These are phyloP conservation scores for Marasmarcha lunaedactyla DNA, from an alignment of 2,888 invertebrate species.

Conservation along the genomic window DNA sequence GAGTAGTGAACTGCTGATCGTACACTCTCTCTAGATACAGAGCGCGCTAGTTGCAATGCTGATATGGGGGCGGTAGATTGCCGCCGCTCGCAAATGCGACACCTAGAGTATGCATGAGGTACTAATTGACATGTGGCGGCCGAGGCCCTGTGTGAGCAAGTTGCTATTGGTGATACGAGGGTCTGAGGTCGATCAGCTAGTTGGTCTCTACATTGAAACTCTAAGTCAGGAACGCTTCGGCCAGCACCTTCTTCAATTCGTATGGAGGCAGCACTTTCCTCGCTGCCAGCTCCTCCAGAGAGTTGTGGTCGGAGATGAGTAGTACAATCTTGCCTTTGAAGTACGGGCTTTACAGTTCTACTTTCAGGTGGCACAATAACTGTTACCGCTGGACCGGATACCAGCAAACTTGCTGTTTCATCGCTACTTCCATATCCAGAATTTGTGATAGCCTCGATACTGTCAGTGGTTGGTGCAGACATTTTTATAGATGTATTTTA, in stretches of 20 bases:
- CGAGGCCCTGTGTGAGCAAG: conserved; percentile 72
- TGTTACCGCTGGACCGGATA: conserved; percentile 72
- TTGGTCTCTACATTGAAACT: conserved; percentile 78
- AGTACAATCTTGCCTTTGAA: conserved; percentile 89
- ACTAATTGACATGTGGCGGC: conserved; percentile 76
- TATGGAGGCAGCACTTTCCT: conserved; percentile 75
- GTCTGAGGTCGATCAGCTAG: conserved; percentile 63
- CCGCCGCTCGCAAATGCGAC: conserved; percentile 80
- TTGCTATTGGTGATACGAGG: conserved; percentile 67
- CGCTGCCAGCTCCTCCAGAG: conserved; percentile 80
- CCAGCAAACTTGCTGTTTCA: conserved; percentile 84
- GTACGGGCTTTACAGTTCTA: conserved; percentile 78
- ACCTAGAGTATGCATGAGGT: conserved; percentile 74
- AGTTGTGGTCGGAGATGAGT: conserved; percentile 80
- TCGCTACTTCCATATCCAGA: conserved; percentile 82
- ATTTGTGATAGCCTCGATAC: conserved; percentile 70
- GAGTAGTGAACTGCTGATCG: conserved; percentile 78
- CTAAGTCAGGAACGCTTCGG: conserved; percentile 85
- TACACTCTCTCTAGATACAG: conserved; percentile 86
- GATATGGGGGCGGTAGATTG: conserved; percentile 85
- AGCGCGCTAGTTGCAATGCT: conserved; percentile 82
- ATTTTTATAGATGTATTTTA: conserved; percentile 37
- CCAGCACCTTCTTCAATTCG: conserved; percentile 77
- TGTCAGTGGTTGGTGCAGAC: conserved; percentile 64
- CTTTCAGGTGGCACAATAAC: conserved; percentile 60